phyloP scores from a whole-genome alignment of 2,888 invertebrate species.

The Platycheirus rosarum region DNA sequence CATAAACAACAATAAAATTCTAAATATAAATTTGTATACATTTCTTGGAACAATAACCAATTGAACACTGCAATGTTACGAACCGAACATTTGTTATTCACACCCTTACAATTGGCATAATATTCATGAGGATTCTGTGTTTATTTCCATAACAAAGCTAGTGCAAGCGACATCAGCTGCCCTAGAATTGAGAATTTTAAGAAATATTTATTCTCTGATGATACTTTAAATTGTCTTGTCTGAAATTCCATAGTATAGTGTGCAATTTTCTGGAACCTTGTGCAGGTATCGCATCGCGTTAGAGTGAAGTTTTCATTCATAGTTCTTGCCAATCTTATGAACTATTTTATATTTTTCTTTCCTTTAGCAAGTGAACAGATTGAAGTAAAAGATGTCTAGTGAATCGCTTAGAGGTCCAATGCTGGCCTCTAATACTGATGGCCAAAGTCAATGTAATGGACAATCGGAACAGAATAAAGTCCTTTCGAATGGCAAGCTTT shows the following conservation, averaged over 20 bases:
- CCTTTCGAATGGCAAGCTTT: constrained; percentile 59
- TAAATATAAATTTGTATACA: constrained; percentile 60
- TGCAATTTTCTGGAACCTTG: constrained; percentile 39
- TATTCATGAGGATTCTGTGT: constrained; percentile 68
- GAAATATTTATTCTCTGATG: constrained; percentile 59
- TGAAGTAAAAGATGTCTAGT: constrained; percentile 48
- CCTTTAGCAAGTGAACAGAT: constrained; percentile 27
- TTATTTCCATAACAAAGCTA: constrained; percentile 73
- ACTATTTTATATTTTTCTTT: constrained; percentile 31
- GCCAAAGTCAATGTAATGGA: constrained; percentile 72
- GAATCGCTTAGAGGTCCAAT: constrained; percentile 64
- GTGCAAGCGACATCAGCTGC: constrained; percentile 55
- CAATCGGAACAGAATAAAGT: constrained; percentile 31
- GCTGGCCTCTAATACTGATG: constrained; percentile 65
- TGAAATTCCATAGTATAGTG: constrained; percentile 44
- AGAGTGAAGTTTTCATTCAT: constrained; percentile 65
- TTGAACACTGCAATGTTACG: constrained; percentile 62
- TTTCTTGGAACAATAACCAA: constrained; percentile 47
- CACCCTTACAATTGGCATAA: constrained; percentile 66
- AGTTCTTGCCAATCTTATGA: constrained; percentile 45
- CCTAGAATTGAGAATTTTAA: constrained; percentile 51
- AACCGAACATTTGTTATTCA: constrained; percentile 60
- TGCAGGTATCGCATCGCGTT: constrained; percentile 48
- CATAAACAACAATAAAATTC: constrained; percentile 61
- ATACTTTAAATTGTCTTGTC: constrained; percentile 33